phyloP scores from a whole-genome alignment of 2,797 vertebrate species.

The Discoglossus pictus region DNA sequence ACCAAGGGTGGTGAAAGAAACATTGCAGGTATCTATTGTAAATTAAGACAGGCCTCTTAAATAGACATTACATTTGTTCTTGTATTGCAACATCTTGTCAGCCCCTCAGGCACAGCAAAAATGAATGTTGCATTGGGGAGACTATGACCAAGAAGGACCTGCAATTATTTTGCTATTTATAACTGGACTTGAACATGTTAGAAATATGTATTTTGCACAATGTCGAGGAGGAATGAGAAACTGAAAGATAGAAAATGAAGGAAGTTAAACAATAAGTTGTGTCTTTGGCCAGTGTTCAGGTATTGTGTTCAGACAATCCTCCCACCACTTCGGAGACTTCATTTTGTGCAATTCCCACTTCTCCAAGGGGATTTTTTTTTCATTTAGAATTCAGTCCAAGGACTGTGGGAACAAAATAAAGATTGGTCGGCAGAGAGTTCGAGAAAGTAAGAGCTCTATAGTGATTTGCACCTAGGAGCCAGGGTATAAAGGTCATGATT shows the following conservation, averaged over 20 bases:
- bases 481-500: constrained; percentile 15
- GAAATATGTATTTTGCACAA: constrained; percentile 2
- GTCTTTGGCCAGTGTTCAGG: not conserved
- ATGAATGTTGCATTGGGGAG: not conserved
- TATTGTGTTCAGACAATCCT: not conserved
- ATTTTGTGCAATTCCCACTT: not conserved
- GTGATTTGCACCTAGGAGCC: not conserved
- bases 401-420: too few relatives aligned
- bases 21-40: too few relatives aligned
- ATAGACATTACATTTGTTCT: too few relatives aligned
- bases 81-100: too few relatives aligned
- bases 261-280: constrained; percentile 16
- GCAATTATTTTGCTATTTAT: constrained; percentile 6
- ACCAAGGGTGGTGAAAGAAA: too few relatives aligned
- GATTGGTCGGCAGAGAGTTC: too few relatives aligned
- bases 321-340: not conserved
- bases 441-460: not conserved
- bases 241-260: constrained; percentile 8
- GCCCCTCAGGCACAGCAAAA: not conserved
- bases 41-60: too few relatives aligned
- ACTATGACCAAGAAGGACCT: constrained; percentile 7
- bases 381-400: too few relatives aligned
- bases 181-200: not conserved
- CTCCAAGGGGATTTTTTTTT: not conserved
- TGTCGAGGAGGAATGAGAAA: not conserved